Base-by-base conservation (phyloP, 2,888 invertebrate genomes). In the Diadromus collaris region DNA sequence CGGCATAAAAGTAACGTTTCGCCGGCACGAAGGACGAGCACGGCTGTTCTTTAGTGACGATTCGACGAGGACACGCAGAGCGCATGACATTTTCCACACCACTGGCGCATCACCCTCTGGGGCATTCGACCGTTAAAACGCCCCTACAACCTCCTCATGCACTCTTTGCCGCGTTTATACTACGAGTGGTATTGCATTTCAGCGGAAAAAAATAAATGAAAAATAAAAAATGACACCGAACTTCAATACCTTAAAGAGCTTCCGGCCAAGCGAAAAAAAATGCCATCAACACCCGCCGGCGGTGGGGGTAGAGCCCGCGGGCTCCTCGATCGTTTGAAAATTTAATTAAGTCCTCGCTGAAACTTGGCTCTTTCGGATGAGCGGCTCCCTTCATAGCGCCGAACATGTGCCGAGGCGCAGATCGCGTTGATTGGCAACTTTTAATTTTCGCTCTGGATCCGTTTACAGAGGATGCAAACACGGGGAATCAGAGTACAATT, bases 1-100 rank as follows among this genome's bases (percentile, higher is more conserved):
- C 68, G 79, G 84, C 85, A 86, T 88, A 88, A 88, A 88, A 88
- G 85, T 87, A 86, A 85, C 74, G 81, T 82, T 82, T 80, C 69
- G n/a, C 51, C 16, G 56, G 24, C n/a, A 56, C 44, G 54, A 46
- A 21, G 80, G 76, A 82, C 71, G 82, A 82, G 78, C 21, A 69
- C 76, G 73, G 79, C 74, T 85, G 84, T 51, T 34, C 72, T 63
- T 51, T 60, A 58, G 44, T 29, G 58, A 41, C 68, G 56, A 56
- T 56, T 58, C 68, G 68, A 29, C 56, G 69, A 7, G 41, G 44
- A 58, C 21, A 29, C 48, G 48, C 46, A 21, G 9, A 58, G 58
- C 58, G 70, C 46, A 58, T 34, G 32, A 46, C 44, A 48, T 41
- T 60, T 78, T 77, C 79, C 77, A 70, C 80, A 75, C 74, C 79